Conservation (phyloP, 2,113 vertebrate genomes). For the Spilogale gracilis region DNA sequence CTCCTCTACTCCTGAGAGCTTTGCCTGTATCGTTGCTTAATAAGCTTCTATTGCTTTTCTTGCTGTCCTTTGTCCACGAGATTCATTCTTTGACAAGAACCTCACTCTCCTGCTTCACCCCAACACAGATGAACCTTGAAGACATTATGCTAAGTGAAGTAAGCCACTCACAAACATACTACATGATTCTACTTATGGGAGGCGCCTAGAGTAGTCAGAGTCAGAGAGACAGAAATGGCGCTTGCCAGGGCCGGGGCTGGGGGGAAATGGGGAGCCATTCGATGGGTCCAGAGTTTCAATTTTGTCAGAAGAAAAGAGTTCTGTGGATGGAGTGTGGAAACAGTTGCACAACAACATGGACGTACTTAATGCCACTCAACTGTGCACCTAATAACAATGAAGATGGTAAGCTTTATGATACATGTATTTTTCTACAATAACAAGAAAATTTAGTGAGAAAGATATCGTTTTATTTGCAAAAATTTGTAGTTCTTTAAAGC, state of each 20-base stretch:
- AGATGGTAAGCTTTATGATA: neutral
- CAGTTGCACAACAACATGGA: neutral
- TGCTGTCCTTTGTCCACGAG: no score
- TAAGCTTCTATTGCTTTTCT: no score
- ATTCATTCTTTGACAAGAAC: no score
- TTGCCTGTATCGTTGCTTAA: no score
- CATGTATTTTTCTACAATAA: neutral
- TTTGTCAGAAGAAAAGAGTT: neutral
- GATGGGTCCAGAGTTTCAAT: neutral
- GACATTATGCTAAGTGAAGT: neutral
- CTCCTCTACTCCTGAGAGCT: no score
- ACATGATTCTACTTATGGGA: neutral
- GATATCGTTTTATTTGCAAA: neutral
- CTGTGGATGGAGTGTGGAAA: neutral
- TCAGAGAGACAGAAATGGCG: neutral
- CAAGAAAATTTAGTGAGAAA: neutral
- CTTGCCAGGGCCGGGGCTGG: neutral
- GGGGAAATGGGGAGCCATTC: neutral
- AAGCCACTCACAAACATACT: neutral
- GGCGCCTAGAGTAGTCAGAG: neutral
- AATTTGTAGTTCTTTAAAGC: slow-evolving; percentile 26
- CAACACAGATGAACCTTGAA: neutral
- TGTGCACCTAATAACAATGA: neutral
- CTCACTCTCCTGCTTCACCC: no score
- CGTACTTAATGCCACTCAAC: neutral